Evolutionary conservation across 2,888 invertebrate species (phyloP).

Genomic region (Sericinus montela): DNA sequence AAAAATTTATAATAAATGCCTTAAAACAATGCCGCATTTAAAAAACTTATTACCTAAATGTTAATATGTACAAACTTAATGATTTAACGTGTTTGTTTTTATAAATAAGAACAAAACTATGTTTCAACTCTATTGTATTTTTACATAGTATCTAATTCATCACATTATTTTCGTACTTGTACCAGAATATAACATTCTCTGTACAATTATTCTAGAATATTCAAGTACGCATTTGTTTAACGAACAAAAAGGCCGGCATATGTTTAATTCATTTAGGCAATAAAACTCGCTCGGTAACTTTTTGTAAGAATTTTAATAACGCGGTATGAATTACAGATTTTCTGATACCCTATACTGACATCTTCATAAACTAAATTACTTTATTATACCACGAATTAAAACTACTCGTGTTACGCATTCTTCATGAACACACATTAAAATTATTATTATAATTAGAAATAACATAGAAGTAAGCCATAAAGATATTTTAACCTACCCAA

Average conservation of each 20-base stretch:
- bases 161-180: constrained; percentile 22
- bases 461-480: constrained; percentile 6
- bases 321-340: constrained; percentile 14
- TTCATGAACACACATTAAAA: background rate
- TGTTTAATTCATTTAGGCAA: constrained; percentile 14
- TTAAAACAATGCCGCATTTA: too few relatives aligned
- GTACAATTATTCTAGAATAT: background rate
- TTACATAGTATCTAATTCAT: too few relatives aligned
- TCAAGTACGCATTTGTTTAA: constrained; percentile 4
- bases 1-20: too few relatives aligned
- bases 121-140: too few relatives aligned
- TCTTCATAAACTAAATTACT: constrained; percentile 5
- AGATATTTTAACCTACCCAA: constrained; percentile 22
- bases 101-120: too few relatives aligned
- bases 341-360: constrained; percentile 7
- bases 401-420: constrained; percentile 14
- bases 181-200: background rate
- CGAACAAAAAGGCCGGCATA: constrained; percentile 1
- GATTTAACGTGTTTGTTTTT: too few relatives aligned
- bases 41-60: too few relatives aligned
- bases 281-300: constrained; percentile 4
- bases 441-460: constrained; percentile 8
- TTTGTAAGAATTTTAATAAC: constrained; percentile 17
- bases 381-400: constrained; percentile 11
- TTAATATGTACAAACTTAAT: too few relatives aligned